A percentile compares a stretch with the other conserved stretches of the same genome.
Conservation (phyloP, 2,797 vertebrate species). For the Hybognathus amarus region DNA sequence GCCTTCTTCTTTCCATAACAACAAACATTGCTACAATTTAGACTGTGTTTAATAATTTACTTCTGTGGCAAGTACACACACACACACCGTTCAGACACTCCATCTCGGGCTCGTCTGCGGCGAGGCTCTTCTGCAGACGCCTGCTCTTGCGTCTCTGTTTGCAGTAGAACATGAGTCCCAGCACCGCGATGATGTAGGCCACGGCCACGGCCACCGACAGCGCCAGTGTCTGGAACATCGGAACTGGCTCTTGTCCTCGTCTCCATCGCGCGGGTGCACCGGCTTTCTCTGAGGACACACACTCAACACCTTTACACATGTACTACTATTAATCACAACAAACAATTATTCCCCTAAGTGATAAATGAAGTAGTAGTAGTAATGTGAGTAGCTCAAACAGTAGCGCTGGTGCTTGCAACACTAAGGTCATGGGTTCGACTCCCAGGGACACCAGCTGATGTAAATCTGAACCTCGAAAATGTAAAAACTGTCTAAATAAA, state of each 20-base stretch:
- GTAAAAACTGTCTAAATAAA: background rate
- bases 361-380: background rate
- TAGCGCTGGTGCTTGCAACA: no score
- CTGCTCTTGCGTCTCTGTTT: conserved; percentile 95
- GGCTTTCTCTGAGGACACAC: conserved; percentile 85
- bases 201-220: conserved; percentile 95
- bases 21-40: no score
- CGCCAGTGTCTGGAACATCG: conserved; percentile 99
- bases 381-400: no score
- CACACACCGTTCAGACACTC: conserved; percentile 87
- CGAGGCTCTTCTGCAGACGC: conserved; percentile 86
- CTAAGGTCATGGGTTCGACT: no score
- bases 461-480: no score
- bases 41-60: no score
- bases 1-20: no score
- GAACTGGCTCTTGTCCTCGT: conserved; percentile 86
- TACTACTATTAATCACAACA: background rate
- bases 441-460: no score
- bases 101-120: conserved; percentile 96
- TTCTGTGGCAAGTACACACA: no score
- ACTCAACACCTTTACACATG: background rate
- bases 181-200: conserved; percentile 95
- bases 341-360: background rate
- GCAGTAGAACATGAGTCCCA: conserved; percentile 99
- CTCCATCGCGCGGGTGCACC: conserved; percentile 38